Evolutionary conservation across 1,140 invertebrate species (phyloP), one percentile per base, ranked within the genome.

Genomic region (Hyles euphorbiae): DNA sequence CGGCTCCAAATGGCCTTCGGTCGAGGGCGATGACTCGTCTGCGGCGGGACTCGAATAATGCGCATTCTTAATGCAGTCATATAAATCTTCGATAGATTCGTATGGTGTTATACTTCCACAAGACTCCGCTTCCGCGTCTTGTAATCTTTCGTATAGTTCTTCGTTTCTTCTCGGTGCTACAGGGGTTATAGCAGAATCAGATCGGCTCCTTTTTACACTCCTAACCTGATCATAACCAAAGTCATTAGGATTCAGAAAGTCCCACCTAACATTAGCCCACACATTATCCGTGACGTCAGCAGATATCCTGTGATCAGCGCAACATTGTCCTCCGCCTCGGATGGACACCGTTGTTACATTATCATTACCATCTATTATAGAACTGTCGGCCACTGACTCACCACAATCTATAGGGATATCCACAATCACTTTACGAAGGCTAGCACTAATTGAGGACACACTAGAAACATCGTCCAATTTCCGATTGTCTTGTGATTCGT

Each of bases 21-120:
- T 79, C 10, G 83, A 84, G 1, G 86, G 86, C 22, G 83, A 83
- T 1, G 85, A 85, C 54, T 86, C 82, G 34, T 81, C 82, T 22
- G 70, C 70, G 5, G 72, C 75, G 5, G 74, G 73, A 52, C 79
- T 83, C 22, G 70, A 77, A 53, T 86, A 87, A 4, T 73, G 77
- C 6, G 77, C 68, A 59, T 87, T 88, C 64, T 89, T 89, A 22
- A 90, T 89, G 53, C 88, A 88, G 40, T 90, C 86, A 58, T 90
- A 90, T 32, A 90, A 65, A 71, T 90, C 88, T 66, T 90, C 88
- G 63, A 90, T 89, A 1, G 88, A 90, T 70, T 90, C 88, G 48
- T 90, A 90, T 0, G 88, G 88, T 43, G 88, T 90, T 56, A 88
- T 81, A 58, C 82, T 84, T 44, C 77, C 84, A 68, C 80, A 81